Evolutionary conservation across 2,888 invertebrate species (phyloP).

Genomic region (Cosmia trapezina): DNA sequence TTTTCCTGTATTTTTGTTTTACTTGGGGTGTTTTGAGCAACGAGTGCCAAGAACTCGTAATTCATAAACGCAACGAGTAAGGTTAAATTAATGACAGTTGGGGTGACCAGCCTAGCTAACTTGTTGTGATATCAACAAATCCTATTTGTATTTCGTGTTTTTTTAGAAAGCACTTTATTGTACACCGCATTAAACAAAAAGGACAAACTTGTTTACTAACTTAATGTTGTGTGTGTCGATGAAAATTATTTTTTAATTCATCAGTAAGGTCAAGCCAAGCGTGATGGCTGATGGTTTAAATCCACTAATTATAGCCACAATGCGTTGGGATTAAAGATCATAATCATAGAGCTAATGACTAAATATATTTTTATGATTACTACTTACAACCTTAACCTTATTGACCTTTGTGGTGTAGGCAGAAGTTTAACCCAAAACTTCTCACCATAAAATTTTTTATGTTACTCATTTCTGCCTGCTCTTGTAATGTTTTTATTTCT

Average conservation of each 20-base stretch:
- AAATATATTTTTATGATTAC: slow-evolving; percentile 39
- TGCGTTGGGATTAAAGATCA: slow-evolving; percentile 45
- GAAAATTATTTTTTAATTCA: slow-evolving; percentile 16
- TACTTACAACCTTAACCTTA: slow-evolving; percentile 34
- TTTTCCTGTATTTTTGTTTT: neutral
- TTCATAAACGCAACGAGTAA: no score
- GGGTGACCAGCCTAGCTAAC: no score
- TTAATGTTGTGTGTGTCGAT: neutral
- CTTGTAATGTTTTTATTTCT: slow-evolving; percentile 5
- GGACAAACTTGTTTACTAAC: neutral
- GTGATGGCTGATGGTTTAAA: slow-evolving; percentile 37
- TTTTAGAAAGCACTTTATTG: neutral
- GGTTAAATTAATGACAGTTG: no score
- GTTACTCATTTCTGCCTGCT: neutral
- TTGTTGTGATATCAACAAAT: neutral
- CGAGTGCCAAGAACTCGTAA: neutral
- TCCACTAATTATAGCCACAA: slow-evolving; percentile 43
- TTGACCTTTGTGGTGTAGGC: slow-evolving; percentile 32
- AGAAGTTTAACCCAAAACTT: slow-evolving; percentile 11
- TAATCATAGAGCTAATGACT: slow-evolving; percentile 44
- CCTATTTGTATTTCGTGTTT: neutral
- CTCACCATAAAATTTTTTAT: neutral
- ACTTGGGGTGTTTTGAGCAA: neutral
- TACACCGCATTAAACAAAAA: neutral
- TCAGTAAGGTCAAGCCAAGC: slow-evolving; percentile 25